Conservation (phyloP, 2,888 invertebrate species). For the Mayetiola destructor region DNA sequence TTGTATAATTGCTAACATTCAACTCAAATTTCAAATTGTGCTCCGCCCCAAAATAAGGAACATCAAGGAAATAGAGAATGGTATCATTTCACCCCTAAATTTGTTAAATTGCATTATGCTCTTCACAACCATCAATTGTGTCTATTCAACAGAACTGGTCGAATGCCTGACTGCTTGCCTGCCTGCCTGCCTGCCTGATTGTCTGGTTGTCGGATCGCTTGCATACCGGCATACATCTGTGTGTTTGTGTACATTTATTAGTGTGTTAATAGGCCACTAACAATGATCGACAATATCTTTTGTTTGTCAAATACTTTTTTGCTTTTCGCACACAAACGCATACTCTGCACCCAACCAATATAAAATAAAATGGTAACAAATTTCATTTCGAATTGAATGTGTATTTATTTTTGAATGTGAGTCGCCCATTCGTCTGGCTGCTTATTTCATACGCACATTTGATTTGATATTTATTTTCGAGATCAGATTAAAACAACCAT, state of each 20-base stretch:
- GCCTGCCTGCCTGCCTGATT: not conserved
- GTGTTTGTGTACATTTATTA: not conserved
- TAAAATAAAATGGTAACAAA: conserved; percentile 11
- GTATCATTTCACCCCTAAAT: conserved; percentile 1
- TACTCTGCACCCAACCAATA: not conserved
- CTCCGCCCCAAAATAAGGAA: conserved; percentile 13
- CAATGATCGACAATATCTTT: conserved; percentile 2
- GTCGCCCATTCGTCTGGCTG: conserved; percentile 16
- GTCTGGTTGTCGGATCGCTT: not conserved
- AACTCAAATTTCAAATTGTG: not conserved
- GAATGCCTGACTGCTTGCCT: not conserved
- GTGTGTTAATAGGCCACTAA: conserved; percentile 8
- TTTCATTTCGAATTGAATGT: conserved; percentile 10
- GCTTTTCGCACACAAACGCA: not conserved
- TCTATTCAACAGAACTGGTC: no score
- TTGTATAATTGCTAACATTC: conserved; percentile 14
- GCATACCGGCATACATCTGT: not conserved
- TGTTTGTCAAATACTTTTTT: no score
- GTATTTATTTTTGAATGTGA: conserved; percentile 8
- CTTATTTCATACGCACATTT: no score
- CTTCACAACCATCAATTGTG: no score
- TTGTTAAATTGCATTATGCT: not conserved
- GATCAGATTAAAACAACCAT: no score
- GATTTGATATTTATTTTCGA: no score
- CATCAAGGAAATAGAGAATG: no score